A percentile compares a stretch with the other conserved stretches of the same genome.
These are phyloP conservation scores for Aporophyla lueneburgensis DNA, from an alignment of 2,888 invertebrate genomes.

Conservation along the genomic window DNA sequence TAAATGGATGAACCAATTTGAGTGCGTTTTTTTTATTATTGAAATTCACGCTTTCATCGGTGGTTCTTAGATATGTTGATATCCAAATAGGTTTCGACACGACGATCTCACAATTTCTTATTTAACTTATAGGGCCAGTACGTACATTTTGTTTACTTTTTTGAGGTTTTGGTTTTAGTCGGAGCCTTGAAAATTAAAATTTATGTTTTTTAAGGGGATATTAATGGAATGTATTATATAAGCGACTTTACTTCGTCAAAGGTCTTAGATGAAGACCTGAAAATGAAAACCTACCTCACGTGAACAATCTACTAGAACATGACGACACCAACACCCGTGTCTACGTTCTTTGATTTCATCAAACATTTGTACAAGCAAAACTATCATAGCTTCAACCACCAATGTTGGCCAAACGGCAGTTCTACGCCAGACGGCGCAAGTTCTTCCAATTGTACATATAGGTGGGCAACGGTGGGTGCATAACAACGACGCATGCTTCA, in stretches of 20 bases:
- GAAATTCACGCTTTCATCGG: too few species aligned
- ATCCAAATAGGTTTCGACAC: too few species aligned
- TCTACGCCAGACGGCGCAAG: constrained; percentile 31
- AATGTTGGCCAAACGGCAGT: constrained; percentile 38
- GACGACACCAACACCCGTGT: background rate
- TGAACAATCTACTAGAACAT: background rate
- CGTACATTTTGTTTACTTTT: too few species aligned
- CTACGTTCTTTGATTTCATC: background rate
- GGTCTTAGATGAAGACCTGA: background rate
- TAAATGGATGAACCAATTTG: too few species aligned
- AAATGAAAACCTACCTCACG: background rate
- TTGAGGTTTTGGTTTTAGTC: too few species aligned
- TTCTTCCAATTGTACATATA: constrained; percentile 50
- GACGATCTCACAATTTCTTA: too few species aligned
- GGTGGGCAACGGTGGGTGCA: constrained; percentile 65
- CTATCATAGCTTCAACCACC: constrained; percentile 1
- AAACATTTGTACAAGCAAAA: constrained; percentile 21
- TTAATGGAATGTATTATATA: background rate
- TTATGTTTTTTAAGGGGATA: too few species aligned
- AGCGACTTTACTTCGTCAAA: background rate
- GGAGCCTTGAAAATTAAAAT: too few species aligned
- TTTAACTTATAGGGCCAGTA: too few species aligned
- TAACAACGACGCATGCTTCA: constrained; percentile 75
- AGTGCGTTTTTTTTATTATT: too few species aligned
- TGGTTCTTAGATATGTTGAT: too few species aligned